Evolutionary conservation across 2,113 vertebrate genomes (phyloP).

Genomic region (Passer domesticus): DNA sequence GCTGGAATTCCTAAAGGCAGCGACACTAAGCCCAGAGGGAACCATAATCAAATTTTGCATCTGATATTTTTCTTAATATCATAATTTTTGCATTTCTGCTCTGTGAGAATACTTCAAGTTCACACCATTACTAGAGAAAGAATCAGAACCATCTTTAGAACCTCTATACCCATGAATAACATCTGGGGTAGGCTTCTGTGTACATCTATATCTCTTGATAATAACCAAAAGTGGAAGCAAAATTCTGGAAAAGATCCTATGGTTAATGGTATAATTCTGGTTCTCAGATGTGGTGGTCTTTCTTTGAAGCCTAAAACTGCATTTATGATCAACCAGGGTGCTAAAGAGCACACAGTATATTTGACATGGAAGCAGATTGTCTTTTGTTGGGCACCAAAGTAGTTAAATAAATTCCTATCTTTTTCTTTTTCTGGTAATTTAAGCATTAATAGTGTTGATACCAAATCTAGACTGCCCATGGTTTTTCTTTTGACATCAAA

Average conservation of each 20-base stretch:
- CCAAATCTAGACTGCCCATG: constrained; percentile 29
- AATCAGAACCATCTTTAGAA: background rate
- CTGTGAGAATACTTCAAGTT: background rate
- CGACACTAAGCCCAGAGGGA: background rate
- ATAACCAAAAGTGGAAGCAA: background rate
- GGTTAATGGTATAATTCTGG: background rate
- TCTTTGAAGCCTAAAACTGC: background rate
- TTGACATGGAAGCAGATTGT: background rate
- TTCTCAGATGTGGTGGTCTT: background rate
- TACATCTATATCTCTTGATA: background rate
- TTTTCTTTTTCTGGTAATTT: constrained; percentile 28
- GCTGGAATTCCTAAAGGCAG: background rate
- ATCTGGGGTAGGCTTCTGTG: background rate
- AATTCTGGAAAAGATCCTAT: background rate
- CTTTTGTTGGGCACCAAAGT: background rate
- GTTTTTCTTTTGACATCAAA: constrained; percentile 71
- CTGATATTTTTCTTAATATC: background rate
- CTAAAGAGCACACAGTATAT: background rate
- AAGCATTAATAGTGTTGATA: constrained; percentile 64
- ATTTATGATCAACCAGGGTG: background rate
- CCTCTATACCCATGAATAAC: accelerated
- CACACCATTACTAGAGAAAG: background rate
- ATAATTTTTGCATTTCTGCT: background rate
- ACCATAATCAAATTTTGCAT: background rate
- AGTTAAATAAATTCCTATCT: background rate